Evolutionary conservation across 2,888 invertebrate species (phyloP), one percentile per base, ranked within the genome.

Genomic region (Temnothorax ravouxi): DNA sequence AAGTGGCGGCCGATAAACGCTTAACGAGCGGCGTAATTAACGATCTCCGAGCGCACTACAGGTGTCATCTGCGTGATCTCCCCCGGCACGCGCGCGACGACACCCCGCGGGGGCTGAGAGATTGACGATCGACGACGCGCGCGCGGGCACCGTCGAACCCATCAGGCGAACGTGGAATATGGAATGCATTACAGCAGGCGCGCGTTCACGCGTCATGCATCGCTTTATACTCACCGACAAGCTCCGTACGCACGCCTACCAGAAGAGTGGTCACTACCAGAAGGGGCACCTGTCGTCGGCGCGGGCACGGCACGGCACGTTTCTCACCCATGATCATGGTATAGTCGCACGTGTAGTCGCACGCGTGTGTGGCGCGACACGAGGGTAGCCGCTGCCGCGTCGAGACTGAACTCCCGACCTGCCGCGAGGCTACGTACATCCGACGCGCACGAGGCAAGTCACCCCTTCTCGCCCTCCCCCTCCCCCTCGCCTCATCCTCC

Each of bases 321-420:
- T 89, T 87, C 74, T 88, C 88, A 84, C 88, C 88, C 91, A 90
- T 90, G 84, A 83, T 83, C 83, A 59, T 41, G 38, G 74, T 71
- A 38, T 66, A 62, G 72, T 67, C 88, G 52, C 52, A 54, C 52
- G 52, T 18, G 52, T 54, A 21, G 54, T 11, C 61, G 64, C 56
- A 64, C 85, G 76, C 75, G 71, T 50, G 25, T 8, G 2, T 67
- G 52, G 38, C 83, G 84, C 82, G 74, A 75, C 77, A 52, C 88
- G 88, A 86, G 85, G 89, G 91, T 91, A 41, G 90, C 91, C 94
- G 94, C 93, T 93, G 94, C 92, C 94, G 94, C 94, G 93, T 93
- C 90, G 90, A 92, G 93, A 94, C 94, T 94, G 93, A 93, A 93
- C 88, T 93, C 91, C 89, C 91, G 88, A 90, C 90, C 92, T 90